Base-by-base conservation (phyloP, 2,797 vertebrate species). In the Pantherophis vulpinus region DNA sequence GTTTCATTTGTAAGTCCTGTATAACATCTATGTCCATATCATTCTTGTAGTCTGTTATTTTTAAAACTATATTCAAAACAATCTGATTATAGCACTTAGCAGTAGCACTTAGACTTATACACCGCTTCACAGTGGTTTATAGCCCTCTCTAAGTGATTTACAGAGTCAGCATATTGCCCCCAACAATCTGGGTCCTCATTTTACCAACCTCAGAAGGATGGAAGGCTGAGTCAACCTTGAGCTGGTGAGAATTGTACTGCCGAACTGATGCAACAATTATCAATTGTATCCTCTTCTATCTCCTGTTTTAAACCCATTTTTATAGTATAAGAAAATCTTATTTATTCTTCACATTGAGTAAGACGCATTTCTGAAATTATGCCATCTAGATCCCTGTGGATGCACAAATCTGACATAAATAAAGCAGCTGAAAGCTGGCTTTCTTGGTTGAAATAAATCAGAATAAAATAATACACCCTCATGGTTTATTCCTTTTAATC, bases 401-500 rank as follows among this genome's bases (percentile, higher is more conserved):
- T 14, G 4, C 7, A 37, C 88, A 92, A 59, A 5, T 4, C 79
- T 23, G 59, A 29, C 29, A 63, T 23, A 55, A 90, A 86, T 32
- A 86, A 88, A 87, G 70, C 13, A 42, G 18, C 25, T 1, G 58
- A 86, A 87, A 87, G 14, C 56, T 27, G 74, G 90, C 37, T 89
- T 90, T 90, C 37, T 20, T 37, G 18, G 37, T 86, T 32, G 32
- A 93, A 89, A 79, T 3, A 23, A 60, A 88, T 29, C 60, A 66
- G 83, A 37, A 90, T 74, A 74, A 51, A 79, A 11, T 14, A 90
- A 86, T 13, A n/a, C 61, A 90, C 92, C 88, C 89, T 37, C 88
- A 59, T 70, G 10, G 42, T 94, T 91, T 89, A 74, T 51, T 93
- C 87, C 92, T 93, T 92, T 94, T 91, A 92, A 90, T 66, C 86